Evolutionary conservation across 2,113 vertebrate genomes (phyloP).

Genomic region (Myotis yumanensis): DNA sequence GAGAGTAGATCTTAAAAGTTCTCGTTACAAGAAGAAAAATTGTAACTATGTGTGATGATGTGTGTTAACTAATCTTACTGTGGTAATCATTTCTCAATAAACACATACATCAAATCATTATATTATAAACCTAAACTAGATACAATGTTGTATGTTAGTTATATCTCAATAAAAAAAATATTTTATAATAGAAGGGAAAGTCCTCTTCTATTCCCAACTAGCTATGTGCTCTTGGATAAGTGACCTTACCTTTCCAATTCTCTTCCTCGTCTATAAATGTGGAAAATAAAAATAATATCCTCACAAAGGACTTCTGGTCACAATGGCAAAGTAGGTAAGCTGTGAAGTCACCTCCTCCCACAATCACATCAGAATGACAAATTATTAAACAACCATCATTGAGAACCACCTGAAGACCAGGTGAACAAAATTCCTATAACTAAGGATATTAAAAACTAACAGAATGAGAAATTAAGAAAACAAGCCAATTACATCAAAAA

Average conservation of each 20-base stretch:
- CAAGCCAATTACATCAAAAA: too few species aligned
- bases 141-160: too few species aligned
- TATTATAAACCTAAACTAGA: too few species aligned
- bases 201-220: neutral
- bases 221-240: neutral
- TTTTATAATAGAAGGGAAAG: neutral
- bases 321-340: neutral
- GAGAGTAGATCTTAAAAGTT: neutral
- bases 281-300: neutral
- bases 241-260: neutral
- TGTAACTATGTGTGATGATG: too few species aligned
- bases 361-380: neutral
- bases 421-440: too few species aligned
- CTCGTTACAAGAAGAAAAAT: neutral
- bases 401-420: too few species aligned
- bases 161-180: neutral
- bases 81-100: too few species aligned
- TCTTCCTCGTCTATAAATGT: neutral
- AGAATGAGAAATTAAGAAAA: too few species aligned
- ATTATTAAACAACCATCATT: too few species aligned
- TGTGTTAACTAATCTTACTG: too few species aligned
- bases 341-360: neutral
- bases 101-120: too few species aligned
- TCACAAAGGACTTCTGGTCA: neutral
- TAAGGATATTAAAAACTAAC: too few species aligned